These are phyloP conservation scores for Drosophila persimilis DNA, from an alignment of 1,140 invertebrate species.

Conservation along the genomic window DNA sequence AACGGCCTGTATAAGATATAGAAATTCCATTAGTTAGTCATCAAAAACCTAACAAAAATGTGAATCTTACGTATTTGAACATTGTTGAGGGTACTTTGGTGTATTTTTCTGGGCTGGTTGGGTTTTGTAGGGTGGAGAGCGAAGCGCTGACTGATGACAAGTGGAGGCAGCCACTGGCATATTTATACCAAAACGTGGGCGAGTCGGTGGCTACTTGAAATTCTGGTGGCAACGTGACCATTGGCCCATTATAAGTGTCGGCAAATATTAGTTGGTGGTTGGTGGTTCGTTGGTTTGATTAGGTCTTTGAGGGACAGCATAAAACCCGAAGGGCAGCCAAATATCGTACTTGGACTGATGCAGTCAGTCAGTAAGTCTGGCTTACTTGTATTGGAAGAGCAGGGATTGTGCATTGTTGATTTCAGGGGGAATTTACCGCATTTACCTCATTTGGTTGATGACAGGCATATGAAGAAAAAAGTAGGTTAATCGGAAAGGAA, in stretches of 20 bases:
- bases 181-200: constrained; percentile 57
- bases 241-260: constrained; percentile 67
- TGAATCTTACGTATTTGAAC: constrained; percentile 77
- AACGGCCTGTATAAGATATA: constrained; percentile 35
- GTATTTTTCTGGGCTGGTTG: constrained; percentile 29
- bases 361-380: constrained; percentile 3
- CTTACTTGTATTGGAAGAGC: constrained; percentile 31
- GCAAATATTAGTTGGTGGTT: constrained; percentile 47
- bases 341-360: constrained; percentile 17
- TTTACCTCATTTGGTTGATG: constrained; percentile 16
- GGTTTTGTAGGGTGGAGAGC: constrained; percentile 36
- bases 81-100: constrained; percentile 43
- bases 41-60: not conserved
- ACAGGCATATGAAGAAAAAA: constrained; percentile 2
- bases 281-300: constrained; percentile 11
- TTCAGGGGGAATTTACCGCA: constrained; percentile 20
- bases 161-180: constrained; percentile 32
- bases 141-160: constrained; percentile 60
- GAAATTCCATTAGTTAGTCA: constrained; percentile 1
- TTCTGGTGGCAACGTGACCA: constrained; percentile 28
- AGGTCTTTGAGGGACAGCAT: constrained; percentile 59
- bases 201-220: constrained; percentile 47
- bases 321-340: constrained; percentile 75
- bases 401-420: constrained; percentile 32
- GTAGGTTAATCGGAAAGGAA: constrained; percentile 15